Conservation (phyloP, 2,888 invertebrate genomes). For the Drosophila monieri region DNA sequence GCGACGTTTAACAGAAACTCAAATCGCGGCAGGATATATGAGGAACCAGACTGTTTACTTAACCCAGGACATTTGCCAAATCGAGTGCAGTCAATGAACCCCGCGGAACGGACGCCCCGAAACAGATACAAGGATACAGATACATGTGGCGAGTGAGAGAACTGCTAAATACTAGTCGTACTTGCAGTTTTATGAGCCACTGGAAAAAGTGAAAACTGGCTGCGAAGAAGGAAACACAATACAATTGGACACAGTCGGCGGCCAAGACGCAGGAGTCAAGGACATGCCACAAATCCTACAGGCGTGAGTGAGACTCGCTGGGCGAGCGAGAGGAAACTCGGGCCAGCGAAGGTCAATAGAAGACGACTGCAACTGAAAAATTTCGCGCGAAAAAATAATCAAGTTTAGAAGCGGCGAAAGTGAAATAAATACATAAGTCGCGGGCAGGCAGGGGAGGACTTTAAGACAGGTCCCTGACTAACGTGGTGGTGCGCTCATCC, state of each 20-base stretch:
- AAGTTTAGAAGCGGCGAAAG: conserved; percentile 67
- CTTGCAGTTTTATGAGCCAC: conserved; percentile 70
- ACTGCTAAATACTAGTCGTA: conserved; percentile 57
- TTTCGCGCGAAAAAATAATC: conserved; percentile 67
- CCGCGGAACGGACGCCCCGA: conserved; percentile 20
- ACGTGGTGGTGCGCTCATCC: conserved; percentile 14
- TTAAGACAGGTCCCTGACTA: not conserved
- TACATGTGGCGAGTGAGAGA: not conserved
- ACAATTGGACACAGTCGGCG: conserved; percentile 54
- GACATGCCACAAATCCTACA: conserved; percentile 67
- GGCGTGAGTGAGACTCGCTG: conserved; percentile 31
- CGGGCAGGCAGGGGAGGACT: conserved; percentile 3
- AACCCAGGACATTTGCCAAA: conserved; percentile 45
- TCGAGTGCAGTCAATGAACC: conserved; percentile 61
- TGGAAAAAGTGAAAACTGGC: conserved; percentile 67
- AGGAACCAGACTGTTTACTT: conserved; percentile 62
- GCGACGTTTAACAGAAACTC: conserved; percentile 52
- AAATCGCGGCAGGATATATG: conserved; percentile 33
- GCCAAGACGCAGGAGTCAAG: conserved; percentile 64
- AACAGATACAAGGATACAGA: conserved; percentile 16
- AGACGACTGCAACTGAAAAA: conserved; percentile 57
- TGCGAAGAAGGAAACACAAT: conserved; percentile 54
- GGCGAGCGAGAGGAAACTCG: not conserved
- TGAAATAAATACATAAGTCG: conserved; percentile 62
- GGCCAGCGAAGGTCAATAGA: conserved; percentile 55